Evolutionary conservation across 2,888 invertebrate genomes (phyloP).

Genomic region (Mylabris sibirica): DNA sequence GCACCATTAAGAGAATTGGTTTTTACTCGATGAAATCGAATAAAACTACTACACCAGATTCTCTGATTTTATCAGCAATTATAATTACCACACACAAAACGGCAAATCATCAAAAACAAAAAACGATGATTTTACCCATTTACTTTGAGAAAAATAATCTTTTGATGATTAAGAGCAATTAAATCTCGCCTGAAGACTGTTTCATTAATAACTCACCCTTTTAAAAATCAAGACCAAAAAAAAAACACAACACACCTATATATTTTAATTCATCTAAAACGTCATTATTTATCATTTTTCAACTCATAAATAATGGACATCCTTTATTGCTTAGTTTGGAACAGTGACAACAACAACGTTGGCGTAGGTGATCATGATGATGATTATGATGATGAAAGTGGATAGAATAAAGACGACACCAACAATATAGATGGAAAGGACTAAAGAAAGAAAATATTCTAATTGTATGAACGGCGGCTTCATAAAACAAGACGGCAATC

Average conservation of each 20-base stretch:
- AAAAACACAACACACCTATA: constrained; percentile 2
- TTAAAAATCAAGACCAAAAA: neutral
- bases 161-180: neutral
- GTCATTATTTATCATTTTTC: constrained; percentile 8
- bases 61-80: neutral
- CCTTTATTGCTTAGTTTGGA: neutral
- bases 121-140: neutral
- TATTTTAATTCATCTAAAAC: neutral
- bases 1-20: constrained; percentile 28
- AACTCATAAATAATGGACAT: neutral
- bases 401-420: neutral
- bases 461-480: constrained; percentile 29
- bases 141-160: neutral
- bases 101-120: neutral
- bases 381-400: neutral
- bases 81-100: neutral
- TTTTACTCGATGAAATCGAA: constrained; percentile 14
- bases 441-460: neutral
- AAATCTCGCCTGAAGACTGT: neutral
- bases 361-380: neutral
- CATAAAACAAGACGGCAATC: constrained; percentile 40
- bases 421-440: neutral
- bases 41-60: neutral
- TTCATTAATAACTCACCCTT: neutral
- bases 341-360: neutral